A percentile compares a stretch with the other conserved stretches of the same genome.
These are phyloP conservation scores for Columba livia DNA, from an alignment of 2,113 vertebrate species.

Conservation along the genomic window DNA sequence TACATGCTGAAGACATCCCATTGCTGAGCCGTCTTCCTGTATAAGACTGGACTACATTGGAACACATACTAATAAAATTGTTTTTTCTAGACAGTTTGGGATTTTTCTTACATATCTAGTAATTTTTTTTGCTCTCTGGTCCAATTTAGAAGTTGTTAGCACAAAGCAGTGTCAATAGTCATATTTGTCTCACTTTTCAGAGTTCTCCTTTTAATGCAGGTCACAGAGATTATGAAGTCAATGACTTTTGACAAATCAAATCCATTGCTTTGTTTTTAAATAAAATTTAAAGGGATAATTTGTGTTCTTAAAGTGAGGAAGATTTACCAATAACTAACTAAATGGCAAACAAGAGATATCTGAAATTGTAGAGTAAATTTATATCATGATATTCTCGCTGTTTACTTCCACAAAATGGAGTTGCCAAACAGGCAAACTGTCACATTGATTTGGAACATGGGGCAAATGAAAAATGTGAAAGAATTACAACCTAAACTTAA, in stretches of 20 bases:
- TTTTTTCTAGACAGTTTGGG: background rate
- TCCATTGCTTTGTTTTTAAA: background rate
- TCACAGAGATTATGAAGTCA: background rate
- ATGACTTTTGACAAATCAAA: background rate
- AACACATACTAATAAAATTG: background rate
- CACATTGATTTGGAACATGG: background rate
- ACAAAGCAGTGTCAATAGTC: background rate
- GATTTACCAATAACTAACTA: background rate
- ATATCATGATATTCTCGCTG: background rate
- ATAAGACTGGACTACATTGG: background rate
- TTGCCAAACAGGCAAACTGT: background rate
- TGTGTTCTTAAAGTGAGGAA: background rate
- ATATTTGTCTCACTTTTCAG: background rate
- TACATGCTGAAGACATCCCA: background rate
- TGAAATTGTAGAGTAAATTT: background rate
- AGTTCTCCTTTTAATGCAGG: background rate
- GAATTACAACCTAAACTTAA: background rate
- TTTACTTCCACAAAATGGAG: background rate
- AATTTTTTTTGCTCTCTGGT: background rate
- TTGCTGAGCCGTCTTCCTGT: background rate
- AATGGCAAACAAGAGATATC: background rate
- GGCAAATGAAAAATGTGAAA: background rate
- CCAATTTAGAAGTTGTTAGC: background rate
- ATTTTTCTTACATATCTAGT: background rate
- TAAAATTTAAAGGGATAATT: background rate